Conservation (phyloP, 2,888 invertebrate species). For the Philhelius pedissequus region DNA sequence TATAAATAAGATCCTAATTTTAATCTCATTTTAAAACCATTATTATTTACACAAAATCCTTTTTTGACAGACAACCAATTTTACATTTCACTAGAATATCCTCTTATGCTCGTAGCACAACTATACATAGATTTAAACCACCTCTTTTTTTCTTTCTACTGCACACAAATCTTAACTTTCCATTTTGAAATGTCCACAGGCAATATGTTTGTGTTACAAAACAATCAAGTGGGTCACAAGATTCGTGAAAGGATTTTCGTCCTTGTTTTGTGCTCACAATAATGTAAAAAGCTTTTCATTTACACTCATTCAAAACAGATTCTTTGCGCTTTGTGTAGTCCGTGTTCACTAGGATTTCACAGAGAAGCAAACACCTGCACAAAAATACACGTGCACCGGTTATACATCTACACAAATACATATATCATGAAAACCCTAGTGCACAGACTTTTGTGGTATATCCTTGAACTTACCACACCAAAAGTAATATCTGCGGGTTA, state of each 20-base stretch:
- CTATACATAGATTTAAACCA: background rate
- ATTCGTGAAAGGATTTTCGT: conserved; percentile 17
- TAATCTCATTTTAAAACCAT: background rate
- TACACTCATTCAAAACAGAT: background rate
- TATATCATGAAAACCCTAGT: background rate
- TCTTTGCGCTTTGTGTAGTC: conserved; percentile 12
- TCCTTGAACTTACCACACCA: conserved; percentile 42
- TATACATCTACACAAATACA: background rate
- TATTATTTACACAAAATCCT: background rate
- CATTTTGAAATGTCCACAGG: conserved; percentile 19
- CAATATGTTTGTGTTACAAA: conserved; percentile 31
- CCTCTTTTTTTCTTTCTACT: too few relatives aligned
- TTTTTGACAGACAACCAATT: background rate
- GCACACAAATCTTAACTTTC: conserved; percentile 28
- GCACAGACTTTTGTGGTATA: conserved; percentile 25
- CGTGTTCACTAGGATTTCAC: background rate
- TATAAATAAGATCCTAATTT: background rate
- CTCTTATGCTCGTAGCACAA: background rate
- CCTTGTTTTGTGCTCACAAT: conserved; percentile 1
- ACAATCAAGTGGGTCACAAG: conserved; percentile 27
- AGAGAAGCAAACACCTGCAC: background rate
- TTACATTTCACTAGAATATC: background rate
- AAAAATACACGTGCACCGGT: background rate
- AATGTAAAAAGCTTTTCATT: conserved; percentile 45
- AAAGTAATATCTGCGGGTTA: conserved; percentile 20